These are phyloP conservation scores for Rutilus rutilus DNA, from an alignment of 2,113 vertebrate genomes.

Conservation along the genomic window DNA sequence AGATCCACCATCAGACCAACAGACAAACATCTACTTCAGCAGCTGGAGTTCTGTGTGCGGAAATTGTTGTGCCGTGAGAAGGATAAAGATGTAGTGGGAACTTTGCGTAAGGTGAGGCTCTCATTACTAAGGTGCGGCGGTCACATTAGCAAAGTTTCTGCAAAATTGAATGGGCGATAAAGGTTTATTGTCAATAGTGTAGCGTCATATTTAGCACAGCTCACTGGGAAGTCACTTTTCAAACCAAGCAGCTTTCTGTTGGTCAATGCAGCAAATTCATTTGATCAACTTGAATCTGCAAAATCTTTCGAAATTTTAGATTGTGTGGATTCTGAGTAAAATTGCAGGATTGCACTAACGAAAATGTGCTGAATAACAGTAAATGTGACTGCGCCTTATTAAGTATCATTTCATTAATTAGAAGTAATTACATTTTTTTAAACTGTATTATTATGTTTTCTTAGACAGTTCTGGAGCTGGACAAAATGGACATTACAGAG, in stretches of 20 bases:
- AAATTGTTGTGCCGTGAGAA: slow-evolving; percentile 92
- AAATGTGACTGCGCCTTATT: neutral
- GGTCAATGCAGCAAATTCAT: neutral
- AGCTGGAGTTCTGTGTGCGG: slow-evolving; percentile 89
- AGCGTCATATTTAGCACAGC: neutral
- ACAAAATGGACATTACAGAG: slow-evolving; percentile 90
- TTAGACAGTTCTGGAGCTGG: slow-evolving; percentile 91
- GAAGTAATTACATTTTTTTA: neutral
- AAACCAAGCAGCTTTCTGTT: neutral
- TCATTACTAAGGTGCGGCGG: neutral
- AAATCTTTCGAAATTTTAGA: neutral
- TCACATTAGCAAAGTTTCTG: neutral
- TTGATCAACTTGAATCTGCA: neutral
- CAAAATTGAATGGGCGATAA: neutral
- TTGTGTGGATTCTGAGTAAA: neutral
- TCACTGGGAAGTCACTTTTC: neutral
- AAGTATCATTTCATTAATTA: neutral
- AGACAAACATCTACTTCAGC: slow-evolving; percentile 91
- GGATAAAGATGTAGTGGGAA: slow-evolving; percentile 91
- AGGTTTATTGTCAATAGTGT: neutral
- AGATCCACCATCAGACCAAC: slow-evolving; percentile 87
- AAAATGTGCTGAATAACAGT: neutral
- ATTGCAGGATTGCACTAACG: neutral
- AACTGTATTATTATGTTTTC: slow-evolving; percentile 14
- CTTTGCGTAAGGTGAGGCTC: slow-evolving; percentile 85